phyloP scores from a whole-genome alignment of 2,888 invertebrate species.

The Epistrophella euchroma region DNA sequence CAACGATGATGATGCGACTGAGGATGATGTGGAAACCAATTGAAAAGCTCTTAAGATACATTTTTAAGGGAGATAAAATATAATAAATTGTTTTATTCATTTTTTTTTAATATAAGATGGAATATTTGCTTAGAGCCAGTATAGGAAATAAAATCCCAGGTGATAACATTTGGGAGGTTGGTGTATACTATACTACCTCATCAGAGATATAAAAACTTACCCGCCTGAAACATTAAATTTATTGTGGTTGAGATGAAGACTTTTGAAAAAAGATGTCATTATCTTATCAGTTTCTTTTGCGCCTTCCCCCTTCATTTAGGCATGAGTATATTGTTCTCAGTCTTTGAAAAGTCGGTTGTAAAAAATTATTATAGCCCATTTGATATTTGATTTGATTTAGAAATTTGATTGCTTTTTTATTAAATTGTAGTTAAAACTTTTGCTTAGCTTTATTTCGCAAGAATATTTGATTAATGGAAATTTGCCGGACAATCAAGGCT shows the following conservation, averaged over 20 bases:
- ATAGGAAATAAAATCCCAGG: neutral
- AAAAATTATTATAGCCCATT: slow-evolving; percentile 57
- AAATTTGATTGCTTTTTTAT: slow-evolving; percentile 42
- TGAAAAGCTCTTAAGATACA: slow-evolving; percentile 68
- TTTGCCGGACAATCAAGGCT: slow-evolving; percentile 24
- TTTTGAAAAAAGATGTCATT: slow-evolving; percentile 8
- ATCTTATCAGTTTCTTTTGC: slow-evolving; percentile 20
- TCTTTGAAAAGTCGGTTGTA: neutral
- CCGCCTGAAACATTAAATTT: slow-evolving; percentile 10
- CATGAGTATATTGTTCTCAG: neutral
- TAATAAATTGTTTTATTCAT: slow-evolving; percentile 20
- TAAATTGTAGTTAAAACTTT: slow-evolving; percentile 44
- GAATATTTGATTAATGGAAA: slow-evolving; percentile 42
- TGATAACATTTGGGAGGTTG: neutral
- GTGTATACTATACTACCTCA: neutral
- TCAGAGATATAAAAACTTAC: slow-evolving; percentile 6
- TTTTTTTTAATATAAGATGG: slow-evolving; percentile 25
- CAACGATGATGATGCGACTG: slow-evolving; percentile 50
- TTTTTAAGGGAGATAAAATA: slow-evolving; percentile 26
- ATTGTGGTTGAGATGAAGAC: slow-evolving; percentile 18
- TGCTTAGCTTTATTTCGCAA: slow-evolving; percentile 36
- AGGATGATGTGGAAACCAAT: slow-evolving; percentile 61
- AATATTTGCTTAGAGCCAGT: neutral
- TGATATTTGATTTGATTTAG: slow-evolving; percentile 58
- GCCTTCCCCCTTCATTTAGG: neutral